Percentiles rank a stretch among this genome's conserved stretches.
Conservation (phyloP, 2,888 invertebrate species). For the Coelopa pilipes region DNA sequence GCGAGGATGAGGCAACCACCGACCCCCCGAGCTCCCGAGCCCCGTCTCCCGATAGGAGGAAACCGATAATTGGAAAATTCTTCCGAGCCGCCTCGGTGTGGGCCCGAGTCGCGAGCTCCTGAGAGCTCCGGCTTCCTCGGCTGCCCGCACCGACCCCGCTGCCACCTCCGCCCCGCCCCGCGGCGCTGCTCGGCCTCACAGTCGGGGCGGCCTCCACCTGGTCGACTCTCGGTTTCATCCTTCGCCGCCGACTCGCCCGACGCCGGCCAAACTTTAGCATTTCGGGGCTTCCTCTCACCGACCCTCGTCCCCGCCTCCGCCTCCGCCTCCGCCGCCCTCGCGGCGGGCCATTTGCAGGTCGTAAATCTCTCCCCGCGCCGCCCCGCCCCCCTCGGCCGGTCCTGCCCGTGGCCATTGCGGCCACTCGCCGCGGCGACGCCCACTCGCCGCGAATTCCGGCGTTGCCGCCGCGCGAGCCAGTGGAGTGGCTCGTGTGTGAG, state of each 20-base stretch:
- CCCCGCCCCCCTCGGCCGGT: not conserved
- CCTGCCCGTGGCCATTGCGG: constrained; percentile 14
- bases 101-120: too few relatives aligned
- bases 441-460: constrained; percentile 15
- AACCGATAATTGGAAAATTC: not conserved
- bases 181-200: too few relatives aligned
- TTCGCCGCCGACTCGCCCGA: not conserved
- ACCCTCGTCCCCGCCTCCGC: too few relatives aligned
- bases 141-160: too few relatives aligned
- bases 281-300: not conserved
- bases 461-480: not conserved
- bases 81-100: too few relatives aligned
- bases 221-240: constrained; percentile 11
- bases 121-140: too few relatives aligned
- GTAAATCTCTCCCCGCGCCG: constrained; percentile 5
- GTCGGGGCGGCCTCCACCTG: not conserved
- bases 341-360: not conserved
- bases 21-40: too few relatives aligned
- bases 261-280: constrained; percentile 18
- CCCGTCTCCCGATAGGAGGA: too few relatives aligned
- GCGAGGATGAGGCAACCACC: too few relatives aligned
- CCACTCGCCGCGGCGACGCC: constrained; percentile 10
- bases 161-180: too few relatives aligned
- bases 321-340: too few relatives aligned
- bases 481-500: not conserved